Evolutionary conservation across 2,888 invertebrate genomes (phyloP).

Genomic region (Neoitamus cyanurus): DNA sequence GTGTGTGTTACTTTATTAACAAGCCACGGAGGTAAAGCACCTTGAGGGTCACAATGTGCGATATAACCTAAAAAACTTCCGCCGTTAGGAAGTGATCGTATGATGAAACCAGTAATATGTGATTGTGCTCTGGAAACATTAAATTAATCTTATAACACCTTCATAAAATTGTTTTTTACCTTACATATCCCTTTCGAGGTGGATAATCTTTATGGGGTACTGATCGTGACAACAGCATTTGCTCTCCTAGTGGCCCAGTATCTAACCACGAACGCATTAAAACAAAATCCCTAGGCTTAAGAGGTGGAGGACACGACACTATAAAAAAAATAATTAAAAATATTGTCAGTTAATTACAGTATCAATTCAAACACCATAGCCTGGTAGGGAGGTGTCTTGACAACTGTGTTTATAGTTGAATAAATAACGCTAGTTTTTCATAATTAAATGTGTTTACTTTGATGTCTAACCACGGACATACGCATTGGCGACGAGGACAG

Average conservation of each 20-base stretch:
- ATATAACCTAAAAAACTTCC: conserved; percentile 88
- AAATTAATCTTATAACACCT: too few relatives aligned
- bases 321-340: conserved; percentile 57
- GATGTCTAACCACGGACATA: too few relatives aligned
- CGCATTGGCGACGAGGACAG: too few relatives aligned
- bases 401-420: too few relatives aligned
- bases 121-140: conserved; percentile 71
- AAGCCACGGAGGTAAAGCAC: conserved; percentile 87
- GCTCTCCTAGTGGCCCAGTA: conserved; percentile 76
- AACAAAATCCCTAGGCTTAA: conserved; percentile 92
- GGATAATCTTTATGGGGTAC: conserved; percentile 89
- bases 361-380: too few relatives aligned
- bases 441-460: too few relatives aligned
- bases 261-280: conserved; percentile 93
- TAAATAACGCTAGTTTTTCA: too few relatives aligned
- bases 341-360: too few relatives aligned
- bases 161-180: too few relatives aligned
- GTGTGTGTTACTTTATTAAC: conserved; percentile 85
- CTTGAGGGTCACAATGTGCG: conserved; percentile 90
- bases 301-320: conserved; percentile 89
- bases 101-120: conserved; percentile 74
- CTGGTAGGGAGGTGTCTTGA: too few relatives aligned
- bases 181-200: conserved; percentile 83
- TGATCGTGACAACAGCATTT: conserved; percentile 90
- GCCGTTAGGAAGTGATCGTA: conserved; percentile 70